Evolutionary conservation across 2,797 vertebrate genomes (phyloP), one percentile per base, ranked within the genome.

Genomic region (Epinephelus malabaricus): DNA sequence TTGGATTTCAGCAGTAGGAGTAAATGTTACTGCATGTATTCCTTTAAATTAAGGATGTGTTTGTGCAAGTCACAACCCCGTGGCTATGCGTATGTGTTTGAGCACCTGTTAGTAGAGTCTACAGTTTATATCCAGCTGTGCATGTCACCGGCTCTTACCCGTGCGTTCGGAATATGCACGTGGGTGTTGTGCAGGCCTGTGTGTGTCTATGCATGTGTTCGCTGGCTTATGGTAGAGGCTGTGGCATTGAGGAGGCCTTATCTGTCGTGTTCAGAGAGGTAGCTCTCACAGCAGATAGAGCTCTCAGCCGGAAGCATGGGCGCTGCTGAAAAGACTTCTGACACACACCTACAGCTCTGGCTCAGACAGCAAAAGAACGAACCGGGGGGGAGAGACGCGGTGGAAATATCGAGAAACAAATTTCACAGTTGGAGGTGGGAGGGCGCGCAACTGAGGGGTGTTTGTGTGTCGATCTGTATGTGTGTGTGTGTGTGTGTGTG

Each of bases 221-320:
- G 78, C 59, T 66, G 79, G 81, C 77, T 85, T 86, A 69, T 50
- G 85, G 78, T 78, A 55, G 68, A 80, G 25, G 79, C 89, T 63
- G 79, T 80, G 74, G 90, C 90, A 87, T 83, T 87, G 91, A 86
- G 78, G 76, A 77, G 76, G 91, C 79, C 86, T 94, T 94, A 94
- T 94, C 94, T 90, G 85, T 77, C 69, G 75, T 85, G 85, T 87
- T 93, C 94, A 94, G 93, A 92, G 90, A 85, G 82, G 86, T 72
- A 80, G 86, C 91, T 90, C 92, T 88, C 83, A 69, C 81, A 83
- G 76, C 81, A 89, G 89, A 92, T 91, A 83, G 89, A 86, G 83
- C 88, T 86, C 75, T 79, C 83, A 82, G 78, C 76, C 59, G 63
- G 84, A 88, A 91, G 89, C 90, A 86, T 61, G 87, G 87, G 74